A percentile compares a stretch with the other conserved stretches of the same genome.
These are phyloP conservation scores for Lagodon rhomboides DNA, from an alignment of 2,797 vertebrate species.

Conservation along the genomic window DNA sequence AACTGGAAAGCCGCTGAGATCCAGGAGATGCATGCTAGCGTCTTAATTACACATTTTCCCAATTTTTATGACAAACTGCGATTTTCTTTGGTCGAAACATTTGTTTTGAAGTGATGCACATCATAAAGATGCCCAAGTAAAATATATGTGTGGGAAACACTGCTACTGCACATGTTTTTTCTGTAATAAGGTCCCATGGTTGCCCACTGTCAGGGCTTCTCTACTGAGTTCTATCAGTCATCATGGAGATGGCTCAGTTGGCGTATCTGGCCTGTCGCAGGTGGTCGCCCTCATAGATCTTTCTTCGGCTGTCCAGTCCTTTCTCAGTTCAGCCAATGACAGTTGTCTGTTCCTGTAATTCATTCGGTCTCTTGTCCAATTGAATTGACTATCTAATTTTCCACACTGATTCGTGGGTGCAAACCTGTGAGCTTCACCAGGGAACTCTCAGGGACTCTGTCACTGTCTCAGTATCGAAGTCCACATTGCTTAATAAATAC, in stretches of 20 bases:
- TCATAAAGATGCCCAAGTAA: too few relatives aligned
- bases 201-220: too few relatives aligned
- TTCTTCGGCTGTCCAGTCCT: not conserved
- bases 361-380: not conserved
- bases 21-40: too few relatives aligned
- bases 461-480: not conserved
- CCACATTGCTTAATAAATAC: not conserved
- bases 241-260: not conserved
- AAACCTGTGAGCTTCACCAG: not conserved
- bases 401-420: not conserved
- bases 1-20: too few relatives aligned
- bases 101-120: too few relatives aligned
- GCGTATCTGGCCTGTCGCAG: not conserved
- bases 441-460: slow-evolving; percentile 10
- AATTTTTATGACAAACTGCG: too few relatives aligned
- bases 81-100: too few relatives aligned
- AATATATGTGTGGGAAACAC: too few relatives aligned
- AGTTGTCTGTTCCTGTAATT: not conserved
- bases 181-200: too few relatives aligned
- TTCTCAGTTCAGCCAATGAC: not conserved
- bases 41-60: too few relatives aligned
- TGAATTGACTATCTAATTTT: not conserved
- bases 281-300: too few relatives aligned
- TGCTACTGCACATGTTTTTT: too few relatives aligned
- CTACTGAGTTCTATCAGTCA: not conserved